phyloP scores from a whole-genome alignment of 2,888 invertebrate species.

The Troides aeacus region DNA sequence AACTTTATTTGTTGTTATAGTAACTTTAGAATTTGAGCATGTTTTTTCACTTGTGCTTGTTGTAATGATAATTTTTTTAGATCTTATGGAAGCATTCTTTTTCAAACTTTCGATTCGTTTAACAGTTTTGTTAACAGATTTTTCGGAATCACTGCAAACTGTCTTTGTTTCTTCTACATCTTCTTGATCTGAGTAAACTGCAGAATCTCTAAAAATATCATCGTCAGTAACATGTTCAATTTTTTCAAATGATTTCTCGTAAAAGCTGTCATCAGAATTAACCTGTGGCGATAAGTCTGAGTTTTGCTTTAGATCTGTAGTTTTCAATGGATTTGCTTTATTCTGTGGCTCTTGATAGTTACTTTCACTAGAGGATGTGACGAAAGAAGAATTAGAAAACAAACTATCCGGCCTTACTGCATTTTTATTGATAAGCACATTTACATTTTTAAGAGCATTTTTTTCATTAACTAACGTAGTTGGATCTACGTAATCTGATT shows the following conservation, averaged over 20 bases:
- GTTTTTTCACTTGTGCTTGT: slow-evolving; percentile 48
- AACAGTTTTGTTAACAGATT: slow-evolving; percentile 47
- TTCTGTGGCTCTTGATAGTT: slow-evolving; percentile 57
- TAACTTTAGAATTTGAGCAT: slow-evolving; percentile 44
- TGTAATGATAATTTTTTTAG: slow-evolving; percentile 49
- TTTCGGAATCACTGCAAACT: slow-evolving; percentile 40
- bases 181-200: slow-evolving; percentile 89
- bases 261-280: slow-evolving; percentile 84
- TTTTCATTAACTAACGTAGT: slow-evolving; percentile 81
- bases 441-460: slow-evolving; percentile 75
- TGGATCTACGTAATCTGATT: slow-evolving; percentile 92
- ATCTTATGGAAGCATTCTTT: slow-evolving; percentile 55
- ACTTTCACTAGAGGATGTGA: slow-evolving; percentile 79
- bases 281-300: slow-evolving; percentile 38
- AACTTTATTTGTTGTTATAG: slow-evolving; percentile 46
- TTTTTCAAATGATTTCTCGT: slow-evolving; percentile 87
- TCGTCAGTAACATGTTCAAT: slow-evolving; percentile 85
- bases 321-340: slow-evolving; percentile 41
- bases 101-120: slow-evolving; percentile 58
- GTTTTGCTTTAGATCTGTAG: slow-evolving; percentile 37
- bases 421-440: slow-evolving; percentile 83
- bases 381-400: slow-evolving; percentile 80
- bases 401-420: slow-evolving; percentile 75
- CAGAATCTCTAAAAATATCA: slow-evolving; percentile 88
- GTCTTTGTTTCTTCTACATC: slow-evolving; percentile 65